phyloP scores from a whole-genome alignment of 1,140 invertebrate species.

The Trigoniulus corallinus region DNA sequence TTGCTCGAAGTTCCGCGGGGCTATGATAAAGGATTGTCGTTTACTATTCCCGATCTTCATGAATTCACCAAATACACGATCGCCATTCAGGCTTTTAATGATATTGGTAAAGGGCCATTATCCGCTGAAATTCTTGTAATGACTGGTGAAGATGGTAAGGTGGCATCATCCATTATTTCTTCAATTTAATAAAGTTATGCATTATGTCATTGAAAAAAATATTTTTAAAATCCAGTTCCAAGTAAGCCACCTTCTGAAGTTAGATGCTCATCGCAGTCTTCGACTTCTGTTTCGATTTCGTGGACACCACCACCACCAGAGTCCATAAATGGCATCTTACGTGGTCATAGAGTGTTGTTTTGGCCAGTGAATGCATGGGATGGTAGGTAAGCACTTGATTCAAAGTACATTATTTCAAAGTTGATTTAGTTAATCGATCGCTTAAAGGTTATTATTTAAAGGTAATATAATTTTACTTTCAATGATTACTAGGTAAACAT shows the following conservation, averaged over 20 bases:
- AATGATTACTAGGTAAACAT: neutral
- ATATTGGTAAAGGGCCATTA: constrained; percentile 43
- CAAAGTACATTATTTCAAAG: neutral
- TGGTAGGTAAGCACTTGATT: constrained; percentile 2
- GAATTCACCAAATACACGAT: constrained; percentile 24
- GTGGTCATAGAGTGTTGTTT: constrained; percentile 90
- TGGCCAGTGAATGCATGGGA: constrained; percentile 39
- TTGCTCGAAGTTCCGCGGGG: constrained; percentile 3
- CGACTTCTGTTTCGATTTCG: constrained; percentile 78
- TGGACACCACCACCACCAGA: constrained; percentile 81
- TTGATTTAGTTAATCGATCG: neutral
- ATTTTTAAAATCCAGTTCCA: constrained; percentile 1
- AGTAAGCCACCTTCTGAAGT: constrained; percentile 55
- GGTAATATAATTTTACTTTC: neutral
- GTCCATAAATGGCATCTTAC: constrained; percentile 83
- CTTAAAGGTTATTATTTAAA: neutral
- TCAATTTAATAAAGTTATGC: neutral
- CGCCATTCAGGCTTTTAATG: constrained; percentile 26
- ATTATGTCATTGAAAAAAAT: neutral
- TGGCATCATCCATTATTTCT: neutral
- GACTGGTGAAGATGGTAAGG: constrained; percentile 61
- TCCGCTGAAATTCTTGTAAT: constrained; percentile 52
- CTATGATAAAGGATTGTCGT: constrained; percentile 1
- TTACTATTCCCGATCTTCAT: constrained; percentile 12
- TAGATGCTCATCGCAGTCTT: constrained; percentile 73